phyloP scores from a whole-genome alignment of 2,113 vertebrate species.

The Myanophis thanlyinensis region DNA sequence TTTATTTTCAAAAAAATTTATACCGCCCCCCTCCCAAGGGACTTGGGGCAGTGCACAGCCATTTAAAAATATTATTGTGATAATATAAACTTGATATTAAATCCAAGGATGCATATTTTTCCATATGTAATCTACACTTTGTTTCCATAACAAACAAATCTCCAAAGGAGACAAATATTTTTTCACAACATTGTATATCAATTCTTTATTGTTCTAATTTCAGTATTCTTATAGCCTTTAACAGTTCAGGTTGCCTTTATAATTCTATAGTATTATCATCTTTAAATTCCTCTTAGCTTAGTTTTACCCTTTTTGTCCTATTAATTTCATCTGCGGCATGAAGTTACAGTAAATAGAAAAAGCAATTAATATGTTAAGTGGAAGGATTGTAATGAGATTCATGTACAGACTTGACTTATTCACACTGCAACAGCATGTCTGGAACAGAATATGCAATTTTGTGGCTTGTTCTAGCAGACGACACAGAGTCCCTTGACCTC shows the following conservation, averaged over 20 bases:
- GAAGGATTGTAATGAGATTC: slow-evolving; percentile 50
- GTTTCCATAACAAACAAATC: not conserved
- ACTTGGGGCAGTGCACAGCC: too few relatives aligned
- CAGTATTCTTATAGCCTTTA: not conserved
- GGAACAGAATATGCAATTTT: slow-evolving; percentile 38
- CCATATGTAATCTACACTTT: not conserved
- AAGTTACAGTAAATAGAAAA: slow-evolving; percentile 53
- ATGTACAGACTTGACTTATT: slow-evolving; percentile 40
- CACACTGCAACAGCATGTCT: slow-evolving; percentile 34
- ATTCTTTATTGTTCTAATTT: not conserved
- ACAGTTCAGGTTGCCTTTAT: not conserved
- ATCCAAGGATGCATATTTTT: not conserved
- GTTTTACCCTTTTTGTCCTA: slow-evolving; percentile 25
- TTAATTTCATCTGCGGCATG: slow-evolving; percentile 67
- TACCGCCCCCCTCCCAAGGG: too few relatives aligned
- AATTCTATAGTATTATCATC: not conserved
- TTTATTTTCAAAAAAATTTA: too few relatives aligned
- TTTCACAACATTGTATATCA: not conserved
- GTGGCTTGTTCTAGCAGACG: slow-evolving; percentile 41
- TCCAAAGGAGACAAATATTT: not conserved
- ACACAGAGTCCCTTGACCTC: slow-evolving; percentile 47
- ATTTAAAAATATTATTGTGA: too few relatives aligned
- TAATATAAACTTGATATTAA: not conserved
- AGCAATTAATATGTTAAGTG: slow-evolving; percentile 57
- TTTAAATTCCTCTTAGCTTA: slow-evolving; percentile 18